Percentiles rank a stretch among this genome's conserved stretches.
phyloP scores from a whole-genome alignment of 2,113 vertebrate genomes.

The Fukomys damarensis region DNA sequence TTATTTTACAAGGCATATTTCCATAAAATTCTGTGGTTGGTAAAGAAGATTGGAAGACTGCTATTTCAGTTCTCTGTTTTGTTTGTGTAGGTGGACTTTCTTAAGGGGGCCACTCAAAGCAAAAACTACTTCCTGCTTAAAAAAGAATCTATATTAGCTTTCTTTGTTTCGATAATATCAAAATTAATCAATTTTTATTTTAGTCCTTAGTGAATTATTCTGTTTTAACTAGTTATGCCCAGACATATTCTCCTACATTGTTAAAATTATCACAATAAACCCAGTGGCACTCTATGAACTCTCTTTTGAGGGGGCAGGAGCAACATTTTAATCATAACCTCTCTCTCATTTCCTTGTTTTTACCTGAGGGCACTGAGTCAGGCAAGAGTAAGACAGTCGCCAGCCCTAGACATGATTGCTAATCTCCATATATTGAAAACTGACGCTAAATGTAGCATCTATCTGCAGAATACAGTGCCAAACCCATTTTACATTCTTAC shows the following conservation, averaged over 20 bases:
- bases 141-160: neutral
- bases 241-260: neutral
- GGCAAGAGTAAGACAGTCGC: neutral
- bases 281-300: neutral
- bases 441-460: too few relatives aligned
- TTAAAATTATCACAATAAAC: neutral
- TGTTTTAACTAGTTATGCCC: neutral
- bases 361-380: neutral
- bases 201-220: neutral
- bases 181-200: neutral
- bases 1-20: constrained; percentile 39
- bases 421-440: neutral
- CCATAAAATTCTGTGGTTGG: neutral
- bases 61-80: neutral
- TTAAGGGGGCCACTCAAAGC: neutral
- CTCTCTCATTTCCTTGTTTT: neutral
- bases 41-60: neutral
- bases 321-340: neutral
- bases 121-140: neutral
- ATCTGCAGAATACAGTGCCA: neutral
- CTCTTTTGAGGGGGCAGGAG: neutral
- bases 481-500: neutral
- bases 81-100: neutral
- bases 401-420: neutral
- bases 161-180: neutral